Conservation (phyloP, 2,888 invertebrate species). For the Drosophila longiperda region DNA sequence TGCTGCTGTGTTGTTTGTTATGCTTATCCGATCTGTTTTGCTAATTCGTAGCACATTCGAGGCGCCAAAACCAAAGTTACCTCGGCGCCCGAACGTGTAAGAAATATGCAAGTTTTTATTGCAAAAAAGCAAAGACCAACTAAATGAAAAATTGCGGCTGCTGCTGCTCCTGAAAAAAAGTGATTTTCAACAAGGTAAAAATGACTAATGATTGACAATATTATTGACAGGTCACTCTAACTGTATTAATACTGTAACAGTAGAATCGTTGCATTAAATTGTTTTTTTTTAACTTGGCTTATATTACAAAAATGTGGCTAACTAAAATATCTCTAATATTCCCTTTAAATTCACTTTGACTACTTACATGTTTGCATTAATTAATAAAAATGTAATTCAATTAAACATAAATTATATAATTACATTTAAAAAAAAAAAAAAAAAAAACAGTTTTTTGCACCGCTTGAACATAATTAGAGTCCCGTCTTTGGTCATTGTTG, state of each 20-base stretch:
- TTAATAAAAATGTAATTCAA: slow-evolving; percentile 1
- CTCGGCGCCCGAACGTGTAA: slow-evolving; percentile 62
- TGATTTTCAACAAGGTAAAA: slow-evolving; percentile 47
- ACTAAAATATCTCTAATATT: neutral
- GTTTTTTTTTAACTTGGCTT: neutral
- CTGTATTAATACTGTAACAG: slow-evolving; percentile 39
- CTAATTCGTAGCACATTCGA: slow-evolving; percentile 79
- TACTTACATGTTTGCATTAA: neutral
- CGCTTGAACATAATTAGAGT: slow-evolving; percentile 23
- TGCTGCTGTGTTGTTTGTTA: slow-evolving; percentile 27
- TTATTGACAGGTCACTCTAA: slow-evolving; percentile 25
- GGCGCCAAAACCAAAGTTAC: slow-evolving; percentile 73
- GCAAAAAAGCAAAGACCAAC: slow-evolving; percentile 3
- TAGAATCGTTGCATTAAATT: neutral
- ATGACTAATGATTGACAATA: slow-evolving; percentile 63
- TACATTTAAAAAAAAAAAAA: neutral
- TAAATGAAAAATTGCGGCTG: slow-evolving; percentile 29
- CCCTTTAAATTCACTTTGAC: neutral
- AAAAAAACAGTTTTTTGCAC: neutral
- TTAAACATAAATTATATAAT: neutral
- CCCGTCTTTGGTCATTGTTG: slow-evolving; percentile 47
- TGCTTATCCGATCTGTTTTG: slow-evolving; percentile 83
- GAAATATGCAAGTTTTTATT: slow-evolving; percentile 52
- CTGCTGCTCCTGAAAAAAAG: slow-evolving; percentile 36
- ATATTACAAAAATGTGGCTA: neutral